Percentiles rank a stretch among this genome's conserved stretches.
Conservation (phyloP, 2,888 invertebrate species). For the Lathronympha strigana region DNA sequence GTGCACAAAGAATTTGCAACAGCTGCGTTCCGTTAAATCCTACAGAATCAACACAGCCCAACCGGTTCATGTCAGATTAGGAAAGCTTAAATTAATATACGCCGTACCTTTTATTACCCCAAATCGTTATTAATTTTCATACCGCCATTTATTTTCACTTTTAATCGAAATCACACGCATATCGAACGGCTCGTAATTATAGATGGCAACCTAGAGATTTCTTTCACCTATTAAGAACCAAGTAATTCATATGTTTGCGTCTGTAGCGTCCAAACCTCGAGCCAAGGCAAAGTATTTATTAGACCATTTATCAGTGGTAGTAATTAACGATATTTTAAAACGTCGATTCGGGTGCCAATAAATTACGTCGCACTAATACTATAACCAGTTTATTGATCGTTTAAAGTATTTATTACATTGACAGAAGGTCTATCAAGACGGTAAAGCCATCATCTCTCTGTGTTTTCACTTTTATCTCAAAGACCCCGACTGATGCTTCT, state of each 20-base stretch:
- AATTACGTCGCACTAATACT: conserved; percentile 29
- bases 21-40: conserved; percentile 38
- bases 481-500: conserved; percentile 31
- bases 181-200: conserved; percentile 6
- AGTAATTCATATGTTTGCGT: conserved; percentile 8
- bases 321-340: conserved; percentile 34
- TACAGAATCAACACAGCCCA: conserved; percentile 18
- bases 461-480: conserved; percentile 39
- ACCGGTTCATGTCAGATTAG: conserved; percentile 25
- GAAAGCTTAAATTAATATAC: conserved; percentile 25
- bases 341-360: conserved; percentile 24
- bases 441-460: conserved; percentile 31
- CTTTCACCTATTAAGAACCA: conserved; percentile 23
- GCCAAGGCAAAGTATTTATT: conserved; percentile 35
- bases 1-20: conserved; percentile 4
- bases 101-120: conserved; percentile 9
- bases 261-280: conserved; percentile 1
- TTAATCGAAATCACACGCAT: conserved; percentile 21
- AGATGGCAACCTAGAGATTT: conserved; percentile 18
- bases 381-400: too few species aligned
- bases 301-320: conserved; percentile 36
- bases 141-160: conserved; percentile 18
- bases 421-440: too few species aligned
- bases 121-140: conserved; percentile 5
- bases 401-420: too few species aligned